Base-by-base conservation (phyloP, 2,888 invertebrate species). In the Notocelia uddmanniana region DNA sequence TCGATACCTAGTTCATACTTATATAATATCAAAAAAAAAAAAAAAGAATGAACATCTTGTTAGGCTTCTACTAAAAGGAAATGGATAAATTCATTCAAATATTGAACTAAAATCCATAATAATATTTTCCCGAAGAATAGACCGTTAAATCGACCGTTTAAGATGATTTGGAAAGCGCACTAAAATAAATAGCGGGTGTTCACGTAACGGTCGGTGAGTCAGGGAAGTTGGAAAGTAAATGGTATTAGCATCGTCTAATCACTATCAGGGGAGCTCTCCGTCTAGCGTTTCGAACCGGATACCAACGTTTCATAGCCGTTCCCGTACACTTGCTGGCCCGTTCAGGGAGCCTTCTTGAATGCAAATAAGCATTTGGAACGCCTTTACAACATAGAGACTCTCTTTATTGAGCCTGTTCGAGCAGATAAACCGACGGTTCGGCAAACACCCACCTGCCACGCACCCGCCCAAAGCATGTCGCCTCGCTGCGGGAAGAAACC, bases 201-300 rank as follows among this genome's bases (percentile, higher is more conserved):
- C 88, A 80, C 81, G 88, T 89, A 89, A 90, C 91, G 91, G 89
- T 87, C 86, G 89, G 89, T 87, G 88, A 90, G 88, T 87, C 89
- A 89, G 88, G 87, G 85, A 92, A 91, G 91, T 91, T 89, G 85
- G 89, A 91, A 92, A 91, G 91, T 92, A 92, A 92, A 92, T 90
- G 92, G 89, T 92, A 93, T 93, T 92, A 92, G 91, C 91, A 90
- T 89, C 88, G 90, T 89, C 89, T 93, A 93, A 93, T 93, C 91
- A 91, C 93, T 89, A 86, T 85, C 93, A 84, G 81, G 93, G 93
- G 92, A 92, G 91, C 90, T 81, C 81, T 92, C 81, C 80, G 85
- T 89, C 88, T 88, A 85, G 85, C 81, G 84, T 84, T 84, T 81
- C 76, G 82, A 85, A 83, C 84, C 80, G 83, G 79, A 81, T 82